Evolutionary conservation across 1,140 invertebrate species (phyloP), one percentile per base, ranked within the genome.

Genomic region (Anadara kagoshimensis): DNA sequence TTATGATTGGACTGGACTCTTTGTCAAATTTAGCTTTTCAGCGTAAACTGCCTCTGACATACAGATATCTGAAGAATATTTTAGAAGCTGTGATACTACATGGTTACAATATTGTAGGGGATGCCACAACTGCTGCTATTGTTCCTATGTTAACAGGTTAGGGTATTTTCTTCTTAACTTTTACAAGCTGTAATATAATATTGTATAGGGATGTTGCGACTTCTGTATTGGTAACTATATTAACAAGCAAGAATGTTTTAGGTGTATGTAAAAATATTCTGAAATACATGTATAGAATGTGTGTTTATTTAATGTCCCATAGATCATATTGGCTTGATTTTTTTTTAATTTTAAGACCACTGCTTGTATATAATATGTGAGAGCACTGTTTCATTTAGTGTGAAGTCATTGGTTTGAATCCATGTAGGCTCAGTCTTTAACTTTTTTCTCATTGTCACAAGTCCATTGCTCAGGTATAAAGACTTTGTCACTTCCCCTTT

Each of bases 71-170:
- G 36, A 80, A 79, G 66, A 76, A 84, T 29, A 68, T 70, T 11
- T 70, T 86, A 43, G 76, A 73, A 20, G 73, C 81, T 16, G 75
- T 78, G 0, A 73, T 85, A 49, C 68, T 86, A 58, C 69, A 87
- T 72, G 81, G 78, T 14, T 86, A 87, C 65, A 87, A 87, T 65
- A 87, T 86, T 65, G 81, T 87, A 7, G 85, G 85, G 0, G 85
- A 87, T 79, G 85, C 78, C 16, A 87, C 85, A 11, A 83, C 83
- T 12, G 82, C 84, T 0, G 80, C 80, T 29, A 47, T 86, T 0
- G 81, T 86, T 51, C 84, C 85, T n/a, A 77, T 87, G 43, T 72
- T 87, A 8, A 83, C 84, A 71, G 85, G 84, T 85, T 70, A 70
- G 66, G 44, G 11, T 56, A 47, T 44, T 8, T 16, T 10, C 16